Conservation (phyloP, 1,140 invertebrate genomes). For the Orchesella cincta region DNA sequence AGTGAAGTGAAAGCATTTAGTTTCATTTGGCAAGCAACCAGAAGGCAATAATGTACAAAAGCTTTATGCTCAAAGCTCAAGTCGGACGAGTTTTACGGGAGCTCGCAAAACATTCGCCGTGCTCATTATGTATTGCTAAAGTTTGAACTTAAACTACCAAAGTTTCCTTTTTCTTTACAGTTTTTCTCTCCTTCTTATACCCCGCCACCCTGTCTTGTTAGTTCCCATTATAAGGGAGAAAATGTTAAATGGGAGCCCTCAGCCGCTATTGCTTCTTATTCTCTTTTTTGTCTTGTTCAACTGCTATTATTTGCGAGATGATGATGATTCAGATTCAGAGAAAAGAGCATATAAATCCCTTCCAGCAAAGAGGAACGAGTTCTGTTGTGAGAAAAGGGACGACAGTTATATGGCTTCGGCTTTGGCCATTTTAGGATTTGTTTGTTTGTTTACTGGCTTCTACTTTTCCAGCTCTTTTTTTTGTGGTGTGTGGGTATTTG, state of each 20-base stretch:
- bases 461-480: neutral
- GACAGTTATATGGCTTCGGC: neutral
- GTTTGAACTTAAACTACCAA: conserved; percentile 18
- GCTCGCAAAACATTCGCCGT: conserved; percentile 11
- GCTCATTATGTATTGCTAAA: conserved; percentile 29
- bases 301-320: neutral
- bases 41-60: conserved; percentile 16
- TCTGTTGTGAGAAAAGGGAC: neutral
- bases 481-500: neutral
- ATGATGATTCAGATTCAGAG: neutral
- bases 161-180: conserved; percentile 11
- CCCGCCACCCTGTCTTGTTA: neutral
- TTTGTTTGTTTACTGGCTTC: conserved; percentile 6
- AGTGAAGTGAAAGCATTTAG: conserved; percentile 13
- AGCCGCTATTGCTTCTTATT: neutral
- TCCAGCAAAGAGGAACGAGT: neutral
- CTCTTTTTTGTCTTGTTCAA: neutral
- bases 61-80: neutral
- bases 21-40: conserved; percentile 11
- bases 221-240: neutral
- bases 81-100: conserved; percentile 21
- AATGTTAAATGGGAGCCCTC: neutral
- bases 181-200: neutral
- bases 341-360: too few relatives aligned
- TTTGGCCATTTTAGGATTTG: neutral